Evolutionary conservation across 2,888 invertebrate genomes (phyloP).

Genomic region (Catocala fraxini): DNA sequence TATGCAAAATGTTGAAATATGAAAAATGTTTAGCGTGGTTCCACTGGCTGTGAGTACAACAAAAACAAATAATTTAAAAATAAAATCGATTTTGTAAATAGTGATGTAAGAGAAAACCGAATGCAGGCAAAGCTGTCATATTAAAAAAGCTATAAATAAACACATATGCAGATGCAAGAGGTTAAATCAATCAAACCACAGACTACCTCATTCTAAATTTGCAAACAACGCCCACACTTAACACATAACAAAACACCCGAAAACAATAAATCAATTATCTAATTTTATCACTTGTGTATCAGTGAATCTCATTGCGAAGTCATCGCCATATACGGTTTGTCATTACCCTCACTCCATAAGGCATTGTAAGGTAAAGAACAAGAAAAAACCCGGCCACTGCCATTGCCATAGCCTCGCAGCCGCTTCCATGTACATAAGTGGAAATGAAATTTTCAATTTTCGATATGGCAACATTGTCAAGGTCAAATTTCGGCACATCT

Average conservation of each 20-base stretch:
- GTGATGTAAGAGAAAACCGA: too few relatives aligned
- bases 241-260: background rate
- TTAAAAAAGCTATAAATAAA: too few relatives aligned
- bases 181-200: background rate
- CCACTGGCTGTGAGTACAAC: too few relatives aligned
- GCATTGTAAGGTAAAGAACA: constrained; percentile 71
- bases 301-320: constrained; percentile 23
- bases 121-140: too few relatives aligned
- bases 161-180: too few relatives aligned
- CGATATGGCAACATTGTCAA: constrained; percentile 32
- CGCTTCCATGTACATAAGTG: constrained; percentile 49
- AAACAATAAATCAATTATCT: constrained; percentile 30
- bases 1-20: too few relatives aligned
- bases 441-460: constrained; percentile 66
- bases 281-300: constrained; percentile 32
- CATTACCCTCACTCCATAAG: constrained; percentile 73
- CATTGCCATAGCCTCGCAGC: constrained; percentile 70
- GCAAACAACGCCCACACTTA: background rate
- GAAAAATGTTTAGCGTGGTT: too few relatives aligned
- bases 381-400: constrained; percentile 71
- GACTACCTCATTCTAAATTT: background rate
- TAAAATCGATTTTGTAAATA: too few relatives aligned
- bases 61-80: too few relatives aligned
- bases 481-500: constrained; percentile 34
- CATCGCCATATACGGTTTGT: constrained; percentile 64